phyloP scores from a whole-genome alignment of 2,888 invertebrate species.

The Pelosia muscerda region DNA sequence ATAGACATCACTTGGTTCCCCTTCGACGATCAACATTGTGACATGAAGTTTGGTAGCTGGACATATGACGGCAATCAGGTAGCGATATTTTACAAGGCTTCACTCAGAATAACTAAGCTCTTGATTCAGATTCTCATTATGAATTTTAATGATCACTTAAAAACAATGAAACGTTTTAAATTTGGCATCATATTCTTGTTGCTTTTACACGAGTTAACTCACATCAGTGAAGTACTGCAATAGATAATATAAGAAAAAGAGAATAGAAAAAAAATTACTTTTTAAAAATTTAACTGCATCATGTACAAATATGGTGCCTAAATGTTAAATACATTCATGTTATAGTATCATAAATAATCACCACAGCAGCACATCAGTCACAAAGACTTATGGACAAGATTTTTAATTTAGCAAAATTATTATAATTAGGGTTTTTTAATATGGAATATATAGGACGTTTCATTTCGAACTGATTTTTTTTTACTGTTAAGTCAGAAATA shows the following conservation, averaged over 20 bases:
- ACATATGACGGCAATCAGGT: constrained; percentile 99
- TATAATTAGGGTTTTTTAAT: neutral
- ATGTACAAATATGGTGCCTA: neutral
- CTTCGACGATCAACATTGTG: constrained; percentile 99
- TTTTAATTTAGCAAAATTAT: neutral
- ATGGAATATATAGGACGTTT: neutral
- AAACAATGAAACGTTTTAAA: neutral
- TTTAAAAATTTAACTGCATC: neutral
- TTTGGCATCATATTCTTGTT: neutral
- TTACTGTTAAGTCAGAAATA: neutral
- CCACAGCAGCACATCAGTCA: neutral
- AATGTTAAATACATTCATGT: no score
- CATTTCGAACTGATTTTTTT: neutral
- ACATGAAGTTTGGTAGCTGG: constrained; percentile 99
- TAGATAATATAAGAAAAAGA: neutral
- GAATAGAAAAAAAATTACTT: no score
- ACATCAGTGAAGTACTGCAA: constrained; percentile 2
- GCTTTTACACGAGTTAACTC: constrained; percentile 6
- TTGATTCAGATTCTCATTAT: constrained; percentile 27
- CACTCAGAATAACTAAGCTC: constrained; percentile 18
- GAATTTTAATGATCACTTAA: neutral
- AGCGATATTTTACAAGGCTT: constrained; percentile 59
- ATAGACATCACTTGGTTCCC: constrained; percentile 99
- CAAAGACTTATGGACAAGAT: neutral
- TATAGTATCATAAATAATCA: neutral